phyloP scores from a whole-genome alignment of 2,113 vertebrate genomes.

The Takifugu bimaculatus region DNA sequence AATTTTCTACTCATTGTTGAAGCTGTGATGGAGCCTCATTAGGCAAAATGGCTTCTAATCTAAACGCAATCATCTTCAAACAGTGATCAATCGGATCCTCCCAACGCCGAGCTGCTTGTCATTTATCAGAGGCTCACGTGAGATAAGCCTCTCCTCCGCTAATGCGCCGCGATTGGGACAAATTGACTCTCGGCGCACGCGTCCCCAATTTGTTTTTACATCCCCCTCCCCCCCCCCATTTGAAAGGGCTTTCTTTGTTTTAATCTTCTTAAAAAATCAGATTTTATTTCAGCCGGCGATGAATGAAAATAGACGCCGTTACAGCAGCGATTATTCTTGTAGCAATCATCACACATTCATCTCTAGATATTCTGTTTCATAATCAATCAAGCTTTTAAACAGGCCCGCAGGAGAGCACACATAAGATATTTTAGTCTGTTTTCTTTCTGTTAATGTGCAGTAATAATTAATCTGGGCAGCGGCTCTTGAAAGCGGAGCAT shows the following conservation, averaged over 20 bases:
- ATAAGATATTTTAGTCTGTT: slow-evolving; percentile 23
- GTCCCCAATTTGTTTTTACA: slow-evolving; percentile 17
- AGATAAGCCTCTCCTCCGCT: slow-evolving; percentile 60
- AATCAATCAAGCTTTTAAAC: slow-evolving; percentile 24
- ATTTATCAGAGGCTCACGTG: slow-evolving; percentile 60
- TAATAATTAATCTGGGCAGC: slow-evolving; percentile 52
- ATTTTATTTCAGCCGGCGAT: slow-evolving; percentile 26
- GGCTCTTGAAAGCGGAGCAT: slow-evolving; percentile 44
- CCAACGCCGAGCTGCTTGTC: slow-evolving; percentile 65
- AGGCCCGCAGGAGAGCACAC: slow-evolving; percentile 17
- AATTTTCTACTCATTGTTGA: slow-evolving; percentile 62
- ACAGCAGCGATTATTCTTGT: slow-evolving; percentile 34
- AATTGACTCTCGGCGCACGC: slow-evolving; percentile 61
- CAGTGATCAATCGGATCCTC: slow-evolving; percentile 68
- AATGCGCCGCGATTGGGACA: slow-evolving; percentile 63
- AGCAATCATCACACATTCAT: slow-evolving; percentile 30
- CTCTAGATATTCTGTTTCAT: slow-evolving; percentile 9
- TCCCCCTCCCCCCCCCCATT: slow-evolving; percentile 22
- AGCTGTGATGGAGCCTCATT: slow-evolving; percentile 56
- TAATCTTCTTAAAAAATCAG: slow-evolving; percentile 7
- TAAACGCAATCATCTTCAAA: slow-evolving; percentile 69
- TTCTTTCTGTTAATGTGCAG: slow-evolving; percentile 37
- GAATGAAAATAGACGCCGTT: slow-evolving; percentile 28
- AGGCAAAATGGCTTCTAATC: slow-evolving; percentile 68
- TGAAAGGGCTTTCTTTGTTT: slow-evolving; percentile 20